Base-by-base conservation (phyloP, 1,140 invertebrate species). In the Coptotermes formosanus region DNA sequence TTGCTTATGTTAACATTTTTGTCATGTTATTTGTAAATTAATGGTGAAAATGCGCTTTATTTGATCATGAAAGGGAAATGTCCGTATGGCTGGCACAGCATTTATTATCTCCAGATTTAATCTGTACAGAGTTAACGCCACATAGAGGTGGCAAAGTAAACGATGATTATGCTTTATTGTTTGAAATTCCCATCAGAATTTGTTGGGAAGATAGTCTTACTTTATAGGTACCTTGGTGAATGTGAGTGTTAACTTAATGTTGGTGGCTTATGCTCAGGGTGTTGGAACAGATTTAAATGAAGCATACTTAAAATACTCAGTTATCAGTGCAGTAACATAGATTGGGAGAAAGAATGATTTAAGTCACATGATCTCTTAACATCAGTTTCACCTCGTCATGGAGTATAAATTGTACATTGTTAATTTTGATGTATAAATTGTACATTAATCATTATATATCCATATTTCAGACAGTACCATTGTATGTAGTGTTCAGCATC, bases 381-480 rank as follows among this genome's bases (percentile, higher is more conserved):
- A 75, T 75, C 11, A 8, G 7, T 30, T 75, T 75, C 64, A 75
- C 11, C n/a, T 30, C n/a, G 9, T n/a, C 1, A 30, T 75, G 64
- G 64, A 64, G 25, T n/a, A 64, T 64, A 64, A 48, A 64, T 64
- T 64, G 59, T 64, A 64, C 59, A 64, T 64, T 64, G 59, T 64
- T 64, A 64, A 64, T n/a, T 2, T 64, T 64, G 59, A n/a, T 64
- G 64, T 75, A 75, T 75, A 75, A 75, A 75, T 75, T 75, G 64
- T 75, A 75, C n/a, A 30, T 75, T 75, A 75, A 30, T 75, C n/a
- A 16, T 75, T 75, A 75, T 4, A 16, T 55, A 55, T 55, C 52
- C 52, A 55, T n/a, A 19, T 55, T 55, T 55, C 14, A 55, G 52
- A 55, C 64, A 30, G 30, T 11, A 30, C 59, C 59, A 64, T 23